Percentiles rank a stretch among this genome's conserved stretches.
Conservation (phyloP, 92 coral and sea anemone species). For the Virgularia gustaviana region DNA sequence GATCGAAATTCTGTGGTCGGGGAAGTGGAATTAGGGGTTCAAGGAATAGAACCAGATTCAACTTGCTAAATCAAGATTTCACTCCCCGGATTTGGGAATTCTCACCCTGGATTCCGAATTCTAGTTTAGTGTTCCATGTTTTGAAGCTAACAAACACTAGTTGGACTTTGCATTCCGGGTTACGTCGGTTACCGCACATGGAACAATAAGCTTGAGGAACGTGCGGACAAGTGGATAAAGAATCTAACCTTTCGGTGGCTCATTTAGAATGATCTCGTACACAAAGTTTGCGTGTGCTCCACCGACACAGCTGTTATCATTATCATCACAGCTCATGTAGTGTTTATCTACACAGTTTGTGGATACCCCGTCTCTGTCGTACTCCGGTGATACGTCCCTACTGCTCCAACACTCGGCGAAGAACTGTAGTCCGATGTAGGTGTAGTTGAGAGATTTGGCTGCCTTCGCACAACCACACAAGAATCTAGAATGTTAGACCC, state of each 20-base stretch:
- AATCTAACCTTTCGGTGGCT: neutral
- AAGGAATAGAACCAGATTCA: no score
- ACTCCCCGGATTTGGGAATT: no score
- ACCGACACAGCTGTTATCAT: conserved; percentile 1
- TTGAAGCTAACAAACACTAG: no score
- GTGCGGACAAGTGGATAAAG: neutral
- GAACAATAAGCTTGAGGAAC: no score
- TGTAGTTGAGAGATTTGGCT: conserved; percentile 3
- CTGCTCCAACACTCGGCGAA: conserved; percentile 34
- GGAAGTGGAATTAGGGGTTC: no score
- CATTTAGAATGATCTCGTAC: conserved; percentile 9
- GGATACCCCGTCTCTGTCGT: conserved; percentile 9
- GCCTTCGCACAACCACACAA: conserved; percentile 16
- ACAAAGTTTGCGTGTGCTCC: neutral
- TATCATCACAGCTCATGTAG: neutral
- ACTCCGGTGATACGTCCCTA: neutral
- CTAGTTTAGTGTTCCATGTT: no score
- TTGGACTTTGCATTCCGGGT: no score
- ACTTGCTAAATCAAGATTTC: no score
- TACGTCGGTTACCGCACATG: no score
- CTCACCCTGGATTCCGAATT: no score
- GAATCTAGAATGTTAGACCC: no score
- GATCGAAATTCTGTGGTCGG: no score
- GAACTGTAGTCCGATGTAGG: conserved; percentile 17
- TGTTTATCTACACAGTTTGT: neutral